Conservation (phyloP, 2,888 invertebrate species). For the Phymatocera aterrima region DNA sequence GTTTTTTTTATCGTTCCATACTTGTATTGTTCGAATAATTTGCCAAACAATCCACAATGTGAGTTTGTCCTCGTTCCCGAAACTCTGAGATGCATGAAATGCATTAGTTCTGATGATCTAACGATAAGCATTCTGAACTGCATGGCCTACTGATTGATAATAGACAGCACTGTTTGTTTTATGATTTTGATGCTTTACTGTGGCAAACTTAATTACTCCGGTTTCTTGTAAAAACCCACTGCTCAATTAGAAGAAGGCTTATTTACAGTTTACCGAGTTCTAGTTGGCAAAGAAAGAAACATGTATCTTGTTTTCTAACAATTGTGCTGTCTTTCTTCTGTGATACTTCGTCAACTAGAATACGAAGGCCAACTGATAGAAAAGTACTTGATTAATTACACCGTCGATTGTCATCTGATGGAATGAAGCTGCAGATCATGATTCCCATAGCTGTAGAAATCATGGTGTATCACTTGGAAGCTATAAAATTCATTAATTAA, state of each 20-base stretch:
- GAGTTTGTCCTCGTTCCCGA: conserved; percentile 18
- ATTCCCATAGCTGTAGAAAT: neutral
- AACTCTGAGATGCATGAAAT: conserved; percentile 12
- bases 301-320: too few species aligned
- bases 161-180: neutral
- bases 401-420: too few species aligned
- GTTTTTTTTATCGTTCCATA: neutral
- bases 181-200: neutral
- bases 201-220: neutral
- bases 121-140: conserved; percentile 7
- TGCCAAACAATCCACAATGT: neutral
- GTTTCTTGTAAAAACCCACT: too few species aligned
- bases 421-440: too few species aligned
- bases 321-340: too few species aligned
- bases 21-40: neutral
- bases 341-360: too few species aligned
- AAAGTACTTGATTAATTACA: too few species aligned
- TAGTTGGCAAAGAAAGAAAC: too few species aligned
- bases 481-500: neutral
- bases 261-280: too few species aligned
- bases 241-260: too few species aligned
- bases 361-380: too few species aligned
- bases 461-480: neutral
- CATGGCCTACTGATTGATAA: conserved; percentile 25
- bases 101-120: conserved; percentile 15